These are phyloP conservation scores for Phymorhynchus buccinoides DNA, from an alignment of 1,140 invertebrate genomes.

Conservation along the genomic window DNA sequence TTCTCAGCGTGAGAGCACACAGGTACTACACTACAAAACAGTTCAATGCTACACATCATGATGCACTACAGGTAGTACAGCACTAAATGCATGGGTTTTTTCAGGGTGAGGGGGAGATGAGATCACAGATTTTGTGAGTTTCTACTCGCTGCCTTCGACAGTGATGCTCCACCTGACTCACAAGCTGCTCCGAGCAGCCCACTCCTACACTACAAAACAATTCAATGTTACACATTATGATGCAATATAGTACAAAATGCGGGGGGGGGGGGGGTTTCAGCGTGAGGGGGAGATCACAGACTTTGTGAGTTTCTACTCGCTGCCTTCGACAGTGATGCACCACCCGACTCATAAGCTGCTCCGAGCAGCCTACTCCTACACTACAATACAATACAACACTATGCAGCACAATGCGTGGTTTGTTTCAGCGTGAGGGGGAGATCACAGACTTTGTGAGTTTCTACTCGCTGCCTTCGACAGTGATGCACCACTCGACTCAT, in stretches of 20 bases:
- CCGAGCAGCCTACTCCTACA: slow-evolving; percentile 98
- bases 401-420: too few relatives aligned
- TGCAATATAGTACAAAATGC: too few relatives aligned
- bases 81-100: background rate
- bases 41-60: too few relatives aligned
- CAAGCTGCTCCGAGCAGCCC: slow-evolving; percentile 95
- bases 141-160: slow-evolving; percentile 97
- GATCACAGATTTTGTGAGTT: slow-evolving; percentile 92
- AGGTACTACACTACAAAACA: too few relatives aligned
- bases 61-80: too few relatives aligned
- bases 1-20: too few relatives aligned
- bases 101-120: slow-evolving; percentile 78
- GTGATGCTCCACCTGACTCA: slow-evolving; percentile 98
- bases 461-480: slow-evolving; percentile 97
- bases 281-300: slow-evolving; percentile 82
- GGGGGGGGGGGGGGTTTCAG: too few relatives aligned
- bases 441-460: slow-evolving; percentile 94
- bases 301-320: slow-evolving; percentile 97
- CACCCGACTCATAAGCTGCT: slow-evolving; percentile 95
- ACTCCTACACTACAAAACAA: too few relatives aligned
- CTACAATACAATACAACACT: too few relatives aligned
- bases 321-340: slow-evolving; percentile 98
- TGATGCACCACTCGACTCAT: slow-evolving; percentile 97
- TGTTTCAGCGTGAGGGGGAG: too few relatives aligned
- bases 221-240: too few relatives aligned